These are phyloP conservation scores for Conomelus anceps DNA, from an alignment of 2,888 invertebrate species.

Conservation along the genomic window DNA sequence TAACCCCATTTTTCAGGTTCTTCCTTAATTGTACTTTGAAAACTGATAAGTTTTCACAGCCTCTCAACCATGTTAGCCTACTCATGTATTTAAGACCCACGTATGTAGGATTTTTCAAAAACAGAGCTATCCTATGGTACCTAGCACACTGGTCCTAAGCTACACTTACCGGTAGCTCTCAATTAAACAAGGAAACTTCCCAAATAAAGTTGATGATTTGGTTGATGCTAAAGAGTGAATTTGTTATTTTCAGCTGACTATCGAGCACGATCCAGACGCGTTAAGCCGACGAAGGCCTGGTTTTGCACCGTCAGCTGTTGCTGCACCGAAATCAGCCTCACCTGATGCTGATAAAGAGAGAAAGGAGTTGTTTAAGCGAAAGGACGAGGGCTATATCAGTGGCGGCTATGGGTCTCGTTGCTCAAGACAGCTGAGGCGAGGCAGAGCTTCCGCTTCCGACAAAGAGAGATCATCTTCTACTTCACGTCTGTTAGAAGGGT, in stretches of 20 bases:
- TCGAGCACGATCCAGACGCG: constrained; percentile 82
- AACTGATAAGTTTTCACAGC: too few relatives aligned
- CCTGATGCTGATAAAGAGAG: constrained; percentile 33
- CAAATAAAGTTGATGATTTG: neutral
- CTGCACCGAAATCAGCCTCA: constrained; percentile 13
- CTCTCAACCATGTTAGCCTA: too few relatives aligned
- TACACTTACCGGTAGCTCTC: too few relatives aligned
- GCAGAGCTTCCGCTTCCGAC: constrained; percentile 35
- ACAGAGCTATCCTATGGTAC: too few relatives aligned
- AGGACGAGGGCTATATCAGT: constrained; percentile 48
- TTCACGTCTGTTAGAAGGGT: constrained; percentile 74
- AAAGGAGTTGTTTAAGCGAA: constrained; percentile 31
- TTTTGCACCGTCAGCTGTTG: constrained; percentile 43
- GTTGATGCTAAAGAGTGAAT: too few relatives aligned
- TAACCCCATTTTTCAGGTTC: too few relatives aligned
- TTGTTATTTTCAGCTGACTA: constrained; percentile 57
- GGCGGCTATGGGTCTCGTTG: constrained; percentile 35
- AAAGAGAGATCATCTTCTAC: constrained; percentile 81
- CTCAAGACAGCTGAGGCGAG: constrained; percentile 54
- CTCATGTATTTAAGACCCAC: too few relatives aligned
- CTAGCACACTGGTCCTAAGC: too few relatives aligned
- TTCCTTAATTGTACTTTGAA: too few relatives aligned
- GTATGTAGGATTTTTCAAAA: too few relatives aligned
- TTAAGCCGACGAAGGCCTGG: constrained; percentile 48
- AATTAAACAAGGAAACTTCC: too few relatives aligned